phyloP scores from a whole-genome alignment of 1,140 invertebrate species.

The Drosophila melanica region DNA sequence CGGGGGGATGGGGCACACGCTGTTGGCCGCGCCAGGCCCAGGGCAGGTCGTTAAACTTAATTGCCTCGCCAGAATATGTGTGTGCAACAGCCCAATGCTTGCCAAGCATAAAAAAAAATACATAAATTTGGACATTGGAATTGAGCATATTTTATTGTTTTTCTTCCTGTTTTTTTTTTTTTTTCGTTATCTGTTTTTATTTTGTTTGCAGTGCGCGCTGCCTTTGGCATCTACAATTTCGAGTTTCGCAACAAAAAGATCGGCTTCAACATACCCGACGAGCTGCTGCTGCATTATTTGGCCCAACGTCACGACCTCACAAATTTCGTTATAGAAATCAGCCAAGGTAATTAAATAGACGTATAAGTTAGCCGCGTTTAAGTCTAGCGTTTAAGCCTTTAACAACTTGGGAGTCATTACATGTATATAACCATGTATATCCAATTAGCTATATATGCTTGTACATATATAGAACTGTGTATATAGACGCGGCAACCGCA shows the following conservation, averaged over 20 bases:
- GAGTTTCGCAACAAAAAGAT: slow-evolving; percentile 83
- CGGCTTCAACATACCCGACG: slow-evolving; percentile 81
- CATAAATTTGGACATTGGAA: slow-evolving; percentile 42
- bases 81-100: slow-evolving; percentile 28
- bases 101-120: slow-evolving; percentile 20
- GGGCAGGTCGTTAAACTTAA: slow-evolving; percentile 59
- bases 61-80: slow-evolving; percentile 40
- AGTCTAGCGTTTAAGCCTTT: slow-evolving; percentile 67
- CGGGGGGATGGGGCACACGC: slow-evolving; percentile 26
- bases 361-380: slow-evolving; percentile 57
- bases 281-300: slow-evolving; percentile 77
- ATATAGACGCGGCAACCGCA: slow-evolving; percentile 69
- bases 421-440: slow-evolving; percentile 22
- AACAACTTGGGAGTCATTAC: slow-evolving; percentile 25
- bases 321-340: slow-evolving; percentile 83
- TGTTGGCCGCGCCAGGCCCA: slow-evolving; percentile 29
- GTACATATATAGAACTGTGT: slow-evolving; percentile 45
- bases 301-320: slow-evolving; percentile 80
- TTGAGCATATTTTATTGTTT: slow-evolving; percentile 24
- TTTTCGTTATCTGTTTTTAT: background rate
- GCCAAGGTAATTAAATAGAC: slow-evolving; percentile 71
- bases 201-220: slow-evolving; percentile 68
- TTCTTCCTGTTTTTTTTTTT: background rate
- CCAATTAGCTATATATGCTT: slow-evolving; percentile 14
- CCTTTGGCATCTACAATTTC: slow-evolving; percentile 81